Base-by-base conservation (phyloP, 2,888 invertebrate species). In the Sarcophaga caerulescens region DNA sequence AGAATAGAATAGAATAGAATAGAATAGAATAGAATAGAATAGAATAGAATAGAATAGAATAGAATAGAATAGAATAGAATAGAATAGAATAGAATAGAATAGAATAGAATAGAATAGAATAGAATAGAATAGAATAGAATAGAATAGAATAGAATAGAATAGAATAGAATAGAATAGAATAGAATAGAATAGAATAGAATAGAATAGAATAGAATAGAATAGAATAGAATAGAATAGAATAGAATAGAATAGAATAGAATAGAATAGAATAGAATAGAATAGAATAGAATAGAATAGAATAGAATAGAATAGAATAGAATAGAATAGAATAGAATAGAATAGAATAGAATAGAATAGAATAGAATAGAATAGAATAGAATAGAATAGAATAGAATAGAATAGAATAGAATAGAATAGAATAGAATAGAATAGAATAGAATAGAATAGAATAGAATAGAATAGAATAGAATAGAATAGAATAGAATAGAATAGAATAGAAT, bases 41-140 rank as follows among this genome's bases (percentile, higher is more conserved):
- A 76, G 65, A 76, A 76, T 63, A 76, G 65, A 76, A 76, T 63
- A 76, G 65, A 76, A 76, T 63, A 76, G 65, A 76, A 76, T 63
- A 76, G 65, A 76, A 76, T 63, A 76, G 65, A 76, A 76, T 63
- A 63, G 66, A 74, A 63, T 45, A 74, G 74, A 74, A 63, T 63
- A 63, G 65, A 70, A 70, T 70, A 70, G 70, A 70, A 70, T 70
- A 70, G 70, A 75, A 70, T 70, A 70, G 70, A 70, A 70, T 70
- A 70, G 70, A 70, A 75, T 23, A 52, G 65, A 63, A 75, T 52
- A 52, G 63, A 69, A 60, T 69, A 78, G 68, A 69, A 70, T 45
- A 60, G 68, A 69, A 59, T 60, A 65, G 76, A 57, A 66, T 65
- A 57, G 66, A 65, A 75, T 75, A 75, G 75, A 45, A 74, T 62